These are phyloP conservation scores for Leucophenga maculata DNA, from an alignment of 2,888 invertebrate genomes.

Conservation along the genomic window DNA sequence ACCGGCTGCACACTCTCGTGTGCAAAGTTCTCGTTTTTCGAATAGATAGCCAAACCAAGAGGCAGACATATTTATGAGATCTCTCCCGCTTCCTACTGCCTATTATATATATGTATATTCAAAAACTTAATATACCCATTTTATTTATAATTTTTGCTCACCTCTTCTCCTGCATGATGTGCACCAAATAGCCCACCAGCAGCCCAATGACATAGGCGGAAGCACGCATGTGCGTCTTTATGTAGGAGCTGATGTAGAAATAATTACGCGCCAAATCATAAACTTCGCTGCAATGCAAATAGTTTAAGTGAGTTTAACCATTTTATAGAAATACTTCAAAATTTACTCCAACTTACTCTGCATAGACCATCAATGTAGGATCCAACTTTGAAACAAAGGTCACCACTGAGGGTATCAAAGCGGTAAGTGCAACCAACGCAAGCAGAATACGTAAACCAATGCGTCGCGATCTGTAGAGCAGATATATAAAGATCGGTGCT, in stretches of 20 bases:
- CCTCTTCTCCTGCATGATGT: slow-evolving; percentile 77
- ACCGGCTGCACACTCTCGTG: too few species aligned
- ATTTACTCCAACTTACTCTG: slow-evolving; percentile 75
- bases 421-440: slow-evolving; percentile 73
- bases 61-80: too few species aligned
- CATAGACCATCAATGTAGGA: slow-evolving; percentile 80
- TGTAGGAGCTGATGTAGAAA: slow-evolving; percentile 79
- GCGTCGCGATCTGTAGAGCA: slow-evolving; percentile 78
- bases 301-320: background rate
- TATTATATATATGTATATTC: too few species aligned
- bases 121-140: too few species aligned
- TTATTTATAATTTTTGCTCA: too few species aligned
- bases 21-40: too few species aligned
- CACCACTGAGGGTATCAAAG: slow-evolving; percentile 75
- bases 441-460: slow-evolving; percentile 75
- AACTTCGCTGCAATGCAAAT: slow-evolving; percentile 76
- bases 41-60: too few species aligned
- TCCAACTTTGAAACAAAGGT: slow-evolving; percentile 77
- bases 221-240: slow-evolving; percentile 84
- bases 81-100: too few species aligned
- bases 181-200: slow-evolving; percentile 78
- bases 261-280: slow-evolving; percentile 77
- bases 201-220: slow-evolving; percentile 81
- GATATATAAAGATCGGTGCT: slow-evolving; percentile 79
- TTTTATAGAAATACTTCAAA: background rate